phyloP scores from a whole-genome alignment of 2,888 invertebrate genomes.

The Cryptocephalus primarius region DNA sequence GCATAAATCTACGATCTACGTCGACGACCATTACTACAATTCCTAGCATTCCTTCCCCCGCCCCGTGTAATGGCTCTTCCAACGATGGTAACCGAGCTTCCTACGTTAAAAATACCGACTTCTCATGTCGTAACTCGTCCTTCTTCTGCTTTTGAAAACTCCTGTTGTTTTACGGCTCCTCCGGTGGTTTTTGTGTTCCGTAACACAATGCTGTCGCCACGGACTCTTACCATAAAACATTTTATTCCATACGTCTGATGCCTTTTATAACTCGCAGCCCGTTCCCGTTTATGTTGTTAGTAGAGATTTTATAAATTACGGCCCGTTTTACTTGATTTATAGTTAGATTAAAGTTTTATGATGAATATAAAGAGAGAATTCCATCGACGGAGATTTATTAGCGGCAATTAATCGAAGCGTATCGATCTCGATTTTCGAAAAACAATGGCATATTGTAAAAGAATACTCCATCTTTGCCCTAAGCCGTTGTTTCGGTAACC shows the following conservation, averaged over 20 bases:
- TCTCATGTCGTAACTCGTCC: too few species aligned
- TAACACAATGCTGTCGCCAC: conserved; percentile 2
- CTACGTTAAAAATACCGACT: too few species aligned
- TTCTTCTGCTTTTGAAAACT: background rate
- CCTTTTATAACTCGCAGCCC: conserved; percentile 3
- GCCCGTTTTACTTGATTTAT: conserved; percentile 20
- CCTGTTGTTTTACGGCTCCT: conserved; percentile 1
- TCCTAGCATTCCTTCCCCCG: too few species aligned
- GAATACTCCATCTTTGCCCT: too few species aligned
- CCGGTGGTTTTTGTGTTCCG: background rate
- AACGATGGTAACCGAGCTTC: too few species aligned
- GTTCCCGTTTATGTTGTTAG: conserved; percentile 13
- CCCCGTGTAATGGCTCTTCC: too few species aligned
- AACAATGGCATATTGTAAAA: too few species aligned
- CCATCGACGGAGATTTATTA: background rate
- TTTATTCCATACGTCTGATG: conserved; percentile 3
- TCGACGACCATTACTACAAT: too few species aligned
- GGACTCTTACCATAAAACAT: conserved; percentile 5
- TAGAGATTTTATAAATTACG: conserved; percentile 16
- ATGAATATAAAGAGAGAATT: conserved; percentile 12
- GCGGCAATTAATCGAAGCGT: background rate
- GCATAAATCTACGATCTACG: too few species aligned
- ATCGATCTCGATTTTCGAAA: background rate
- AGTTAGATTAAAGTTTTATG: conserved; percentile 17
- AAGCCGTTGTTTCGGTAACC: too few species aligned